Conservation (phyloP, 2,797 vertebrate genomes). For the Vespertilio murinus region DNA sequence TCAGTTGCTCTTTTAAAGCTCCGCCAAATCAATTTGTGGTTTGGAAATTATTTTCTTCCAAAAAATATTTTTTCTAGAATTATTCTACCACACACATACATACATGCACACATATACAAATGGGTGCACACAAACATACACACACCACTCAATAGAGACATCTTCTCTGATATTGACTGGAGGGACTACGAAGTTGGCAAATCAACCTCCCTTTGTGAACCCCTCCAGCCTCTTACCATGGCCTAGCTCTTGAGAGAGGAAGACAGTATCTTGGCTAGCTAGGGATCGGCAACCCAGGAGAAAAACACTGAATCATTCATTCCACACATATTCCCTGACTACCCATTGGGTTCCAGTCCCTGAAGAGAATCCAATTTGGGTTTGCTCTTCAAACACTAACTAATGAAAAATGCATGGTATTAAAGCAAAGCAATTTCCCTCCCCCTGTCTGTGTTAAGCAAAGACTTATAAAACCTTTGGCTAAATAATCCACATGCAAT, state of each 20-base stretch:
- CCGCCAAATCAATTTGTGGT: not conserved
- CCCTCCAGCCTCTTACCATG: not conserved
- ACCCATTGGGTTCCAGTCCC: constrained; percentile 16
- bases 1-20: constrained; percentile 31
- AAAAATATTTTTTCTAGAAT: not conserved
- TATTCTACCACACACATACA: not conserved
- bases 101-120: rapidly evolving
- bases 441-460: not conserved
- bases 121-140: not conserved
- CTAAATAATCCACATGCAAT: constrained; percentile 33
- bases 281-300: not conserved
- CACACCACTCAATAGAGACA: not conserved
- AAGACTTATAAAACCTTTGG: constrained; percentile 46
- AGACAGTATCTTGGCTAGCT: not conserved
- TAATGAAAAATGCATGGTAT: constrained; percentile 41
- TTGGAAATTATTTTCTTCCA: constrained; percentile 35
- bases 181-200: not conserved
- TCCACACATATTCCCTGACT: constrained; percentile 30
- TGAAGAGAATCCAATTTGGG: constrained; percentile 38
- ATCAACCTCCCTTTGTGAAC: not conserved
- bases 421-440: constrained; percentile 43
- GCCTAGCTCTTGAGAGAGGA: not conserved
- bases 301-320: constrained; percentile 53
- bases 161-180: not conserved
- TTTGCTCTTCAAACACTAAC: constrained; percentile 61